These are phyloP conservation scores for Zaprionus ornatus DNA, from an alignment of 1,140 invertebrate genomes.

Conservation along the genomic window DNA sequence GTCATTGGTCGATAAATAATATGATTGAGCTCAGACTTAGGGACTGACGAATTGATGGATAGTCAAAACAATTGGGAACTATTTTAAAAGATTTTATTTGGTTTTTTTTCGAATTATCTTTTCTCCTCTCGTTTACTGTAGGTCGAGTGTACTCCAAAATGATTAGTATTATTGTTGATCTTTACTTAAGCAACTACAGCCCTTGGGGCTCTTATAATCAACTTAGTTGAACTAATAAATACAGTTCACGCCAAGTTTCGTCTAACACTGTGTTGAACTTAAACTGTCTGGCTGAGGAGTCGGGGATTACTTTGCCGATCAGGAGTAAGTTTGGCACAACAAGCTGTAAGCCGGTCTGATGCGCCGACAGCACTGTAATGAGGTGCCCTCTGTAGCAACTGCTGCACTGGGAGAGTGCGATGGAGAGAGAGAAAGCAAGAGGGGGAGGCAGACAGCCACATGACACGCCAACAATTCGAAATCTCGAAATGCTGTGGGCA, in stretches of 20 bases:
- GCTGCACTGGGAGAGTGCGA: not conserved
- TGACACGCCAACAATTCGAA: slow-evolving; percentile 33
- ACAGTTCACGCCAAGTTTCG: not conserved
- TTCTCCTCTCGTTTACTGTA: not conserved
- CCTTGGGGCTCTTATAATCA: not conserved
- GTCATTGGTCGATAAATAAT: too few relatives aligned
- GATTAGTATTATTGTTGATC: not conserved
- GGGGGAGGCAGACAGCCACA: not conserved
- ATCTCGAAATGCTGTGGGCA: slow-evolving; percentile 39
- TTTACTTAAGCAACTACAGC: not conserved
- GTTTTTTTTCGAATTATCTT: not conserved
- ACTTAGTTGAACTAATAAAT: not conserved
- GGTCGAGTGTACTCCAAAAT: not conserved
- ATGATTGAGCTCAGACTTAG: too few relatives aligned
- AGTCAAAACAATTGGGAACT: too few relatives aligned
- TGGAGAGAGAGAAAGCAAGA: not conserved
- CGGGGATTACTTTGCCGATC: not conserved
- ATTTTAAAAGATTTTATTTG: too few relatives aligned
- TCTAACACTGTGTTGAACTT: not conserved
- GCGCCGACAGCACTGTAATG: not conserved
- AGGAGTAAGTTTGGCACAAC: not conserved
- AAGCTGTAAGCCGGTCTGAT: slow-evolving; percentile 6
- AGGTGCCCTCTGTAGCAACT: not conserved
- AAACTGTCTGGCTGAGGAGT: not conserved
- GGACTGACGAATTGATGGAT: too few relatives aligned